Evolutionary conservation across 2,113 vertebrate genomes (phyloP).

Genomic region (Mixornis gularis): DNA sequence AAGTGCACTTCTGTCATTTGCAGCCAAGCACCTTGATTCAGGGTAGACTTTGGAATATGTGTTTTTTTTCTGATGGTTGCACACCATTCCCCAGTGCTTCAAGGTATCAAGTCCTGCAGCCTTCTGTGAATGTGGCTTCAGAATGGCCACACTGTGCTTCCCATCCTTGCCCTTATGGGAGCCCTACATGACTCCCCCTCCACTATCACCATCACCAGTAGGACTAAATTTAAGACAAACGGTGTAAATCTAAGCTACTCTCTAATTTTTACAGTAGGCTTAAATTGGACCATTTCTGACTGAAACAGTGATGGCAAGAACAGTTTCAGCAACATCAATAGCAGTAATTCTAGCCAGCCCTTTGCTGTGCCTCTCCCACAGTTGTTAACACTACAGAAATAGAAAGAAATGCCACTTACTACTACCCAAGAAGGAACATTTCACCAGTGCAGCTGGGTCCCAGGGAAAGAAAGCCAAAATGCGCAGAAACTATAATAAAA

Average conservation of each 20-base stretch:
- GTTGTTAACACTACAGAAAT: conserved; percentile 29
- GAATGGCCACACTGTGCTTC: not conserved
- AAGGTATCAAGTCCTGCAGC: not conserved
- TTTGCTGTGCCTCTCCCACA: not conserved
- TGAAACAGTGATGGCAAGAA: not conserved
- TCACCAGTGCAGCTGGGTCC: not conserved
- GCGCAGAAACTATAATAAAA: conserved; percentile 47
- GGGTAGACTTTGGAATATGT: not conserved
- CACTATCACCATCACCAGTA: not conserved
- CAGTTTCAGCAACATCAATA: conserved; percentile 16
- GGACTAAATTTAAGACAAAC: not conserved
- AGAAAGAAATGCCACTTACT: conserved; percentile 1
- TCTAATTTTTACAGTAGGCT: not conserved
- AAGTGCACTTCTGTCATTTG: not conserved
- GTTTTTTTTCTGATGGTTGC: not conserved
- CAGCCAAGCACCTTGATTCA: not conserved
- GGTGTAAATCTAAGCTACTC: not conserved
- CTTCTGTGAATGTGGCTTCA: not conserved
- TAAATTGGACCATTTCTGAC: not conserved
- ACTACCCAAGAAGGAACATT: not conserved
- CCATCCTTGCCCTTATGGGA: not conserved
- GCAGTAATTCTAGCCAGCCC: not conserved
- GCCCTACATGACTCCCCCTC: not conserved
- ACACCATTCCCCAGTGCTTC: not conserved
- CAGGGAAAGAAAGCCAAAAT: conserved; percentile 22